phyloP scores from a whole-genome alignment of 92 coral and sea anemone species.

The Bergia sp. region DNA sequence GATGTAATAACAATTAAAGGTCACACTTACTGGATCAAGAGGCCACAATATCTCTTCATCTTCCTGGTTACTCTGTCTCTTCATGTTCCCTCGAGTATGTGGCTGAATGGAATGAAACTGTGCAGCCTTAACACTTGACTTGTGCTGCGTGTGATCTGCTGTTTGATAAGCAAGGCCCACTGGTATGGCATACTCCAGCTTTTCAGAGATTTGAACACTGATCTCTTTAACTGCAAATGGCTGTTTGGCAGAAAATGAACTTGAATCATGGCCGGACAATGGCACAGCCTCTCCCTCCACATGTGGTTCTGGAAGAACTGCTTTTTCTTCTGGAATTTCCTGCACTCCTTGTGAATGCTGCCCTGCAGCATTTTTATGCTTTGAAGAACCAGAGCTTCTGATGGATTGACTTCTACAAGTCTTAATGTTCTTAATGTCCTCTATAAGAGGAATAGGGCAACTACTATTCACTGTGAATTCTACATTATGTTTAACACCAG shows the following conservation, averaged over 20 bases:
- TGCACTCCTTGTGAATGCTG: background rate
- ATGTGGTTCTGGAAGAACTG: background rate
- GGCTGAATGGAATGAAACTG: conserved; percentile 2
- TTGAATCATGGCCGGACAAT: background rate
- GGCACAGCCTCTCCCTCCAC: background rate
- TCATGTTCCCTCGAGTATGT: background rate
- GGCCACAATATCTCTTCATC: conserved; percentile 24
- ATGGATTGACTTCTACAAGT: background rate
- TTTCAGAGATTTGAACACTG: background rate
- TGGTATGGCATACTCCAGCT: background rate
- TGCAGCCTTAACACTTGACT: background rate
- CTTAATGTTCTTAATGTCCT: background rate
- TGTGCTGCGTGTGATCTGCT: conserved; percentile 6
- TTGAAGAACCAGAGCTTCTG: background rate
- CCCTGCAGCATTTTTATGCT: background rate
- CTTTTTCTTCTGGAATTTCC: background rate
- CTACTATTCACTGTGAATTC: conserved; percentile 18
- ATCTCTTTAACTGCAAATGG: conserved; percentile 22
- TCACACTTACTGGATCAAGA: conserved; percentile 1
- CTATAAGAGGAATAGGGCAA: conserved; percentile 23
- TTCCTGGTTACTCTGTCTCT: background rate
- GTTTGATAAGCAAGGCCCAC: conserved; percentile 34
- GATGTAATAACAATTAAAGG: too few species aligned
- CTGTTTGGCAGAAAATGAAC: background rate
- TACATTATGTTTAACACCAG: conserved; percentile 27